Evolutionary conservation across 1,140 invertebrate genomes (phyloP).

Genomic region (Hyles euphorbiae): DNA sequence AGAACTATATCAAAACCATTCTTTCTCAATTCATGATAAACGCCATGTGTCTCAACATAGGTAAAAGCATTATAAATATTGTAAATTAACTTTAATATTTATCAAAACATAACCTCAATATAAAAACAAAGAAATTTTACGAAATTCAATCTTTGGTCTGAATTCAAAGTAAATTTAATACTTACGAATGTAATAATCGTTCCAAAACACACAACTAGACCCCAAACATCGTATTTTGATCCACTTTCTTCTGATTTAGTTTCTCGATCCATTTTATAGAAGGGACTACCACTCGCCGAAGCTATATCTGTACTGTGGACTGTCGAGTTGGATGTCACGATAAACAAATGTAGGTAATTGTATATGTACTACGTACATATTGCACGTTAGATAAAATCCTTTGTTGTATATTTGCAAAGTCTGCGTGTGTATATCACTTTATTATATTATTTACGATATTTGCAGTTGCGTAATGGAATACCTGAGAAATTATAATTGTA

Average conservation of each 20-base stretch:
- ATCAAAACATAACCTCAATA: no score
- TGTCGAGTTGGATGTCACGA: neutral
- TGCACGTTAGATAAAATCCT: conserved; percentile 2
- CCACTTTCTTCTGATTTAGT: conserved; percentile 4
- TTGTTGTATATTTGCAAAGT: neutral
- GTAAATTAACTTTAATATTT: no score
- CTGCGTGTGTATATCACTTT: no score
- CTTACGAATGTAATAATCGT: conserved; percentile 78
- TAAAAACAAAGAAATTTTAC: no score
- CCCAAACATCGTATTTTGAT: conserved; percentile 73
- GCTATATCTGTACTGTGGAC: conserved; percentile 3
- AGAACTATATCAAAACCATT: no score
- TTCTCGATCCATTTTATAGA: conserved; percentile 16
- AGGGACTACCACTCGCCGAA: neutral
- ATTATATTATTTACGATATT: no score
- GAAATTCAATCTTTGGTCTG: no score
- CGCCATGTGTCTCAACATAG: no score
- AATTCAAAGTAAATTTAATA: conserved; percentile 23
- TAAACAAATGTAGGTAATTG: conserved; percentile 2
- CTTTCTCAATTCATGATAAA: no score
- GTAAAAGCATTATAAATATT: no score
- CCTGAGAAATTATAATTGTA: no score
- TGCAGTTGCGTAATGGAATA: no score
- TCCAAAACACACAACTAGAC: conserved; percentile 78
- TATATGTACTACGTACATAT: neutral